phyloP scores from a whole-genome alignment of 92 coral and sea anemone species.

The Palythoa caribaeorum region DNA sequence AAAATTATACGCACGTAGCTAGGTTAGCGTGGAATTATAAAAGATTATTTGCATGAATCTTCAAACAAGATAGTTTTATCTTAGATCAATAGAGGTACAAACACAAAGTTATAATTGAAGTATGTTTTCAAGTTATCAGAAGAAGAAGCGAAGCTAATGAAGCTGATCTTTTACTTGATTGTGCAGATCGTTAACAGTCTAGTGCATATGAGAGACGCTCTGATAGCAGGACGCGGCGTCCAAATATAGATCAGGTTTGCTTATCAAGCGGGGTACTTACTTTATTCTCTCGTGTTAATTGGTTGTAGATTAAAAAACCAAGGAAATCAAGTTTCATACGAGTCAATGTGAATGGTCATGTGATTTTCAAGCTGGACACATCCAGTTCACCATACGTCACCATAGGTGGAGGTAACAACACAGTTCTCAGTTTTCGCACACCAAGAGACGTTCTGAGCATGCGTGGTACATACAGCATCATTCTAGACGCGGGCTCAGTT shows the following conservation, averaged over 20 bases:
- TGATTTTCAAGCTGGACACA: constrained; percentile 59
- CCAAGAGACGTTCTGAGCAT: constrained; percentile 59
- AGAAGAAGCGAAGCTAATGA: too few relatives aligned
- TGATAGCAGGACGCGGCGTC: too few relatives aligned
- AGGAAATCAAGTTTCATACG: constrained; percentile 60
- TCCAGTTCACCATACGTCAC: constrained; percentile 28
- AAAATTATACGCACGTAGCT: too few relatives aligned
- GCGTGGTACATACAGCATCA: constrained; percentile 61
- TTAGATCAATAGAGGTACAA: too few relatives aligned
- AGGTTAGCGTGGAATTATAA: too few relatives aligned
- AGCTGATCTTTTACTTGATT: too few relatives aligned
- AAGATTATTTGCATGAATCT: too few relatives aligned
- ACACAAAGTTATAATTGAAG: too few relatives aligned
- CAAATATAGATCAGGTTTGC: background rate
- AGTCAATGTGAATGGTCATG: constrained; percentile 13
- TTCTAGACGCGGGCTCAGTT: constrained; percentile 68
- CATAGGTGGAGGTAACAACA: constrained; percentile 39
- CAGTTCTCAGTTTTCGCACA: constrained; percentile 46
- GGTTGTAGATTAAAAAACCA: constrained; percentile 53
- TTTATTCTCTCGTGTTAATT: background rate
- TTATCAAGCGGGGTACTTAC: background rate
- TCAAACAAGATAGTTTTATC: too few relatives aligned
- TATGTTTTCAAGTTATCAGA: too few relatives aligned
- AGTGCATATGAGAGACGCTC: too few relatives aligned
- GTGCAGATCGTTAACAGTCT: too few relatives aligned